Evolutionary conservation across 2,797 vertebrate genomes (phyloP).

Genomic region (Sebastes cheni): DNA sequence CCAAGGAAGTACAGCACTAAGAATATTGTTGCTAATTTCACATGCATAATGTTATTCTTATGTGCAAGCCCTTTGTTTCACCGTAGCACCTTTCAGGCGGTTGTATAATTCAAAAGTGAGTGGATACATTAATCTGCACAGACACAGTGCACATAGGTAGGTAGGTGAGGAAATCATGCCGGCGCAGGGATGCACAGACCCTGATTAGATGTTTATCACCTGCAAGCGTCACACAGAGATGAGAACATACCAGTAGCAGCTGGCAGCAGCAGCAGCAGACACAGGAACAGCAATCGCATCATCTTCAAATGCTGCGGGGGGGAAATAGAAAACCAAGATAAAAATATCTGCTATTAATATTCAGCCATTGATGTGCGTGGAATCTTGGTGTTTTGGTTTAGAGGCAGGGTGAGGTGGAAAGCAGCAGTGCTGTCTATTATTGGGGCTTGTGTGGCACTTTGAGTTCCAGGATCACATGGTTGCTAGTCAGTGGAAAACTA

Average conservation of each 20-base stretch:
- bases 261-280: slow-evolving; percentile 79
- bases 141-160: neutral
- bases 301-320: slow-evolving; percentile 81
- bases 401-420: slow-evolving; percentile 47
- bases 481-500: slow-evolving; percentile 58
- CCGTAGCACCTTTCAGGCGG: neutral
- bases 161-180: slow-evolving; percentile 51
- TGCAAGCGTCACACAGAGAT: slow-evolving; percentile 58
- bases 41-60: slow-evolving; percentile 1
- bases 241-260: slow-evolving; percentile 77
- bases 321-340: slow-evolving; percentile 54
- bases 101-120: slow-evolving; percentile 7
- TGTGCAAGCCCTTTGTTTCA: neutral
- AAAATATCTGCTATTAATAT: slow-evolving; percentile 73
- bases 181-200: slow-evolving; percentile 21
- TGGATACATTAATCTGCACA: slow-evolving; percentile 30
- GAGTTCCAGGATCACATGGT: slow-evolving; percentile 25
- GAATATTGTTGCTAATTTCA: slow-evolving; percentile 6
- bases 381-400: slow-evolving; percentile 58
- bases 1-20: neutral
- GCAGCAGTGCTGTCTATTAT: slow-evolving; percentile 54
- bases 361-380: slow-evolving; percentile 58
- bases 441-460: slow-evolving; percentile 29
- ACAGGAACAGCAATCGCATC: slow-evolving; percentile 82
- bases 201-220: slow-evolving; percentile 76